Conservation (phyloP, 2,797 vertebrate species). For the Xenentodon cancila region DNA sequence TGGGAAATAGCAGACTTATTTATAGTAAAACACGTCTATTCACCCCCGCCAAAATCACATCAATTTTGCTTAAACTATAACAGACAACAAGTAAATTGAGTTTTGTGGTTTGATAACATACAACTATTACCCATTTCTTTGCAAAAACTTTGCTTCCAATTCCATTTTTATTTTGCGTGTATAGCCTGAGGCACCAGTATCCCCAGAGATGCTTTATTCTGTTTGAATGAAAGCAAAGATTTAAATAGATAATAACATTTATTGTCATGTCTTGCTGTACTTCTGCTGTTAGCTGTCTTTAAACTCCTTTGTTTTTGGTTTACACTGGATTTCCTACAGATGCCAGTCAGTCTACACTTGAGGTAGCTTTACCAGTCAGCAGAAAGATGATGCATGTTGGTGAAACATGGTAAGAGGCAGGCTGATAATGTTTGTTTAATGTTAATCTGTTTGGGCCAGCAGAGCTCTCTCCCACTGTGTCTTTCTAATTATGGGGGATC, state of each 20-base stretch:
- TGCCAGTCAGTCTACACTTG: constrained; percentile 22
- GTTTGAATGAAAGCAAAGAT: background rate
- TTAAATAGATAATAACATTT: constrained; percentile 2
- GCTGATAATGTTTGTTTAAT: constrained; percentile 36
- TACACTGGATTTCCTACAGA: constrained; percentile 20
- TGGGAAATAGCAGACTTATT: background rate
- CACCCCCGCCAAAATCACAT: background rate
- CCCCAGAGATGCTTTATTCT: constrained; percentile 5
- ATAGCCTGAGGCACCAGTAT: background rate
- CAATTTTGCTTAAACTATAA: background rate
- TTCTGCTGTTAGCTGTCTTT: constrained; percentile 12
- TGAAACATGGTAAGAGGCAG: constrained; percentile 42
- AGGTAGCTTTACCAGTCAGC: constrained; percentile 31
- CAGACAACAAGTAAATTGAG: background rate
- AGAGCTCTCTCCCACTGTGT: constrained; percentile 39
- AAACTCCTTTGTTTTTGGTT: constrained; percentile 33
- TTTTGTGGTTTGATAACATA: background rate
- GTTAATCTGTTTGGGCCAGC: constrained; percentile 23
- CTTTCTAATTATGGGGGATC: constrained; percentile 67
- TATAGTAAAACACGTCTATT: too few species aligned
- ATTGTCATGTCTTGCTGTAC: constrained; percentile 10
- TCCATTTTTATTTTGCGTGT: background rate
- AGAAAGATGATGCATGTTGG: constrained; percentile 25
- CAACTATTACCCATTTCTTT: too few species aligned
- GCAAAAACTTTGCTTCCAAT: background rate